phyloP scores from a whole-genome alignment of 2,888 invertebrate species.

The Cryptocheilus praepositus region DNA sequence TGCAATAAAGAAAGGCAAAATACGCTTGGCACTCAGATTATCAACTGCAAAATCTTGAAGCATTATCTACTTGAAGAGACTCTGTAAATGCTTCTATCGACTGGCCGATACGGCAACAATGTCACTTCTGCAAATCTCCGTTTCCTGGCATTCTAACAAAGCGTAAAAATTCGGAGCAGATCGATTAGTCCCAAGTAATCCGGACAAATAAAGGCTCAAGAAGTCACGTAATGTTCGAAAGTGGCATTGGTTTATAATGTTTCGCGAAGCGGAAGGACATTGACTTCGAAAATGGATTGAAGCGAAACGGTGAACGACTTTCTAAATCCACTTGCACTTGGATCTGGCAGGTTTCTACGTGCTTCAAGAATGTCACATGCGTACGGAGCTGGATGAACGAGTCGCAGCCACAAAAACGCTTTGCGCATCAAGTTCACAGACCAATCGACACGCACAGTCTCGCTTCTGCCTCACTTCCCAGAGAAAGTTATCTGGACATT shows the following conservation, averaged over 20 bases:
- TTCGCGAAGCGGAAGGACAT: constrained; percentile 38
- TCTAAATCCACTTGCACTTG: constrained; percentile 50
- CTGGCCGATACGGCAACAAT: no score
- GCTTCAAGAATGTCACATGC: constrained; percentile 2
- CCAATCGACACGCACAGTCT: background rate
- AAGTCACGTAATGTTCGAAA: constrained; percentile 2
- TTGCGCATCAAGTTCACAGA: constrained; percentile 1
- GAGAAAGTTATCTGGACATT: constrained; percentile 25
- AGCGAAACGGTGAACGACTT: constrained; percentile 39
- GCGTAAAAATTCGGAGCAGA: background rate
- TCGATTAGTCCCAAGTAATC: background rate
- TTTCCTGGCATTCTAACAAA: background rate
- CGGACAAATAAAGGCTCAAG: background rate
- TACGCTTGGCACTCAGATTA: no score
- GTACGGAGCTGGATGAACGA: background rate
- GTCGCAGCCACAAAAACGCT: background rate
- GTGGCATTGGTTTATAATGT: background rate
- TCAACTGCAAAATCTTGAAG: no score
- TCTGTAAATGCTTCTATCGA: no score
- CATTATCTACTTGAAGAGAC: no score
- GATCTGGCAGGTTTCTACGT: constrained; percentile 38
- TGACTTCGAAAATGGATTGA: constrained; percentile 20
- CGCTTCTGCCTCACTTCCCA: background rate
- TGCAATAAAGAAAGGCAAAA: no score
- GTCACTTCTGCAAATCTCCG: background rate